phyloP scores from a whole-genome alignment of 2,113 vertebrate species.

The Zosterops borbonicus region DNA sequence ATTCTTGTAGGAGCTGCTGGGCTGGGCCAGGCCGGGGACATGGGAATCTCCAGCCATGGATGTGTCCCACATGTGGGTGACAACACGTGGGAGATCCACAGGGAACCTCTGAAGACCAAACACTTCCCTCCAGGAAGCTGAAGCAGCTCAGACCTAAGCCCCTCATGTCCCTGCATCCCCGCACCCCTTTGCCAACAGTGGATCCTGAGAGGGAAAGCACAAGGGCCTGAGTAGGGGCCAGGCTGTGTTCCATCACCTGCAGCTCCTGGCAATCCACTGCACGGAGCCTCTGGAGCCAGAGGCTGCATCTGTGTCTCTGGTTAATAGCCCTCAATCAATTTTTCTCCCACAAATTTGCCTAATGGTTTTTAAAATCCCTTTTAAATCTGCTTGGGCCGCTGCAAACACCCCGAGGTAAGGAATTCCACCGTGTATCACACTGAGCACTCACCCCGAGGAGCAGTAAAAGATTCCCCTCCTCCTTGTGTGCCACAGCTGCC shows the following conservation, averaged over 20 bases:
- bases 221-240: not conserved
- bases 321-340: conserved; percentile 37
- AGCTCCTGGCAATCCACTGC: not conserved
- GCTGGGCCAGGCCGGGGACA: not conserved
- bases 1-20: not conserved
- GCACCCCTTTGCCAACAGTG: rapidly evolving
- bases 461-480: not conserved
- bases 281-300: not conserved
- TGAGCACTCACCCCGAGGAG: not conserved
- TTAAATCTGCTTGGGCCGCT: not conserved
- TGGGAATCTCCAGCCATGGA: not conserved
- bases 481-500: not conserved
- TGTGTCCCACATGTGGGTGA: not conserved
- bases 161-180: not conserved
- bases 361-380: conserved; percentile 35
- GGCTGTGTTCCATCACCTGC: not conserved
- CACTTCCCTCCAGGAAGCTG: rapidly evolving
- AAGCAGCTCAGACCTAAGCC: not conserved
- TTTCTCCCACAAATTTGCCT: conserved; percentile 25
- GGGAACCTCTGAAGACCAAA: not conserved
- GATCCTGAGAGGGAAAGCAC: not conserved
- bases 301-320: not conserved
- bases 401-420: not conserved
- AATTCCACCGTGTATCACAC: not conserved
- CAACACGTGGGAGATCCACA: not conserved